Evolutionary conservation across 2,797 vertebrate genomes (phyloP).

Genomic region (Pangasius sanitwongsei): DNA sequence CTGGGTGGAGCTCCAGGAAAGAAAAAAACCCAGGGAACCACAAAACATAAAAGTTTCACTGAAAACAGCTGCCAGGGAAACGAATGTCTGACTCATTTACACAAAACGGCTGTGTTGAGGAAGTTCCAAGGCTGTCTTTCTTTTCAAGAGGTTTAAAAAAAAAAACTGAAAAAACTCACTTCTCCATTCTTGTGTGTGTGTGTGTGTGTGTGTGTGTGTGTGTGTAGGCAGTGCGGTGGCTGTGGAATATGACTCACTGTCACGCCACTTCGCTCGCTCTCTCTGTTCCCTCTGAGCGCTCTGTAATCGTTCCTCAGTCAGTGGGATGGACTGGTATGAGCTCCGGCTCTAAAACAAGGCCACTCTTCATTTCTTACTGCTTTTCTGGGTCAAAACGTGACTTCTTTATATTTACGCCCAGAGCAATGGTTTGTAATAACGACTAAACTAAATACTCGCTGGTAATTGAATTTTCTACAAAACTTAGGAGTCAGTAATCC

Average conservation of each 20-base stretch:
- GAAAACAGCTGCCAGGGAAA: constrained; percentile 27
- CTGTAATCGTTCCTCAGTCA: constrained; percentile 10
- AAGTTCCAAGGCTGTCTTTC: not conserved
- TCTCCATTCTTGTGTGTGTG: not conserved
- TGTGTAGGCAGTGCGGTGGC: constrained; percentile 16
- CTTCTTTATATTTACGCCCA: not conserved
- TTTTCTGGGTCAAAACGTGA: constrained; percentile 16
- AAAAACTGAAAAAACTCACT: not conserved
- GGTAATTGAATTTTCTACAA: not conserved
- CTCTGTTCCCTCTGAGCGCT: constrained; percentile 9
- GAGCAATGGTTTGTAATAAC: not conserved
- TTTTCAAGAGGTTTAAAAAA: not conserved
- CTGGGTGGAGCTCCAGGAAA: constrained; percentile 25
- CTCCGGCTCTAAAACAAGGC: constrained; percentile 17
- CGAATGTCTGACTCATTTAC: not conserved
- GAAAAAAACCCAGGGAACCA: not conserved
- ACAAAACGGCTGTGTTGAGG: not conserved
- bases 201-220: not conserved
- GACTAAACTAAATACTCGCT: not conserved
- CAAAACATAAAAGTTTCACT: constrained; percentile 22
- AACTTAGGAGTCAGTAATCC: not conserved
- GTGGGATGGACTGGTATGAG: constrained; percentile 29
- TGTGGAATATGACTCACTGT: constrained; percentile 48
- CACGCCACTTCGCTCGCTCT: constrained; percentile 21
- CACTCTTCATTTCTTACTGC: not conserved